Evolutionary conservation across 2,888 invertebrate species (phyloP).

Genomic region (Neoascia interrupta): DNA sequence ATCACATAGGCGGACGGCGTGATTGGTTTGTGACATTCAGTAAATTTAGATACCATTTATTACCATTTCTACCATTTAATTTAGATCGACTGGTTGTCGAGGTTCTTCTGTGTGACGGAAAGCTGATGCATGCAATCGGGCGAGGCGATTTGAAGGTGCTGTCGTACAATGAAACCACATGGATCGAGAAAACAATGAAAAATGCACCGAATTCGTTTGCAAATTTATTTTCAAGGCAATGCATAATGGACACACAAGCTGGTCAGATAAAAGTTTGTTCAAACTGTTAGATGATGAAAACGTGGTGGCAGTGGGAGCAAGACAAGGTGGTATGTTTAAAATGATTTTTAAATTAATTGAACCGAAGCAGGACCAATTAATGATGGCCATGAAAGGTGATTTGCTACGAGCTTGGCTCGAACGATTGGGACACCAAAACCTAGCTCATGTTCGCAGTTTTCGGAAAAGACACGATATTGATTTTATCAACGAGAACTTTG

Average conservation of each 20-base stretch:
- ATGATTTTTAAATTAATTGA: conserved; percentile 23
- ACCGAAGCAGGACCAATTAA: conserved; percentile 17
- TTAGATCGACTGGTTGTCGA: conserved; percentile 17
- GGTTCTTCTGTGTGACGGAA: conserved; percentile 33
- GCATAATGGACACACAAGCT: conserved; percentile 32
- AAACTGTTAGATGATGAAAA: conserved; percentile 11
- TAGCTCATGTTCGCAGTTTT: conserved; percentile 8
- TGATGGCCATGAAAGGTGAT: background rate
- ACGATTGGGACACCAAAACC: conserved; percentile 24
- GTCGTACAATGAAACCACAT: conserved; percentile 3
- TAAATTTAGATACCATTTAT: no score
- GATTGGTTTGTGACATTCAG: conserved; percentile 29
- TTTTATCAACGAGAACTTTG: background rate
- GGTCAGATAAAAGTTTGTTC: conserved; percentile 36
- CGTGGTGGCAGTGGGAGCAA: conserved; percentile 16
- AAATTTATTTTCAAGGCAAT: conserved; percentile 40
- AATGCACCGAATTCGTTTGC: conserved; percentile 23
- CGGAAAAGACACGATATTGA: conserved; percentile 1
- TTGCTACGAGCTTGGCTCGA: conserved; percentile 30
- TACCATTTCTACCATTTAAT: no score
- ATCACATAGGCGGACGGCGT: conserved; percentile 27
- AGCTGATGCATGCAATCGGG: conserved; percentile 25
- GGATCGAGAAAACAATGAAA: conserved; percentile 22
- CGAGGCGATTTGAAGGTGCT: conserved; percentile 16
- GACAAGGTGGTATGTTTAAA: conserved; percentile 23